These are phyloP conservation scores for Callaeas wilsoni DNA, from an alignment of 2,113 vertebrate genomes.

Conservation along the genomic window DNA sequence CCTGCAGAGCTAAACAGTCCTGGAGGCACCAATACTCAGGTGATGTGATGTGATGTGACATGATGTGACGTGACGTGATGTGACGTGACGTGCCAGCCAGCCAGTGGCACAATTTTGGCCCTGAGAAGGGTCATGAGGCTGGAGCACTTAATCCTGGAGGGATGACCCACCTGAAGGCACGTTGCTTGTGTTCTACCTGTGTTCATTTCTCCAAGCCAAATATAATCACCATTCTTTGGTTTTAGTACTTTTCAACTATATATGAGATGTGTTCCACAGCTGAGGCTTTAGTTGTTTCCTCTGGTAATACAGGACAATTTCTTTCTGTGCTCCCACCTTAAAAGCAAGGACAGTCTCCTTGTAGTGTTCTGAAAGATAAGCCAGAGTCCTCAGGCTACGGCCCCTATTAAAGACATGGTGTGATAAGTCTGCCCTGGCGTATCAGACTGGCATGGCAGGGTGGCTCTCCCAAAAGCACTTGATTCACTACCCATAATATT, in stretches of 20 bases:
- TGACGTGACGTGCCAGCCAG: not conserved
- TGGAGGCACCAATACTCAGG: not conserved
- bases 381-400: not conserved
- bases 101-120: not conserved
- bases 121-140: not conserved
- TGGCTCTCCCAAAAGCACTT: not conserved
- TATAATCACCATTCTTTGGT: not conserved
- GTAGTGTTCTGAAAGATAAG: not conserved
- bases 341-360: not conserved
- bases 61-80: not conserved
- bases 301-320: not conserved
- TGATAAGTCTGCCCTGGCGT: not conserved
- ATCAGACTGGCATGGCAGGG: not conserved
- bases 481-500: not conserved
- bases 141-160: not conserved
- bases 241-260: not conserved
- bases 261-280: rapidly evolving
- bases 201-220: not conserved
- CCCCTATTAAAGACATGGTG: not conserved
- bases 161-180: not conserved
- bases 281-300: not conserved
- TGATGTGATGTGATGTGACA: rapidly evolving
- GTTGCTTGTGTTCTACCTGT: not conserved
- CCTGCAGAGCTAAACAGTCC: not conserved
- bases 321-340: not conserved